A percentile compares a stretch with the other conserved stretches of the same genome.
phyloP scores from a whole-genome alignment of 2,888 invertebrate genomes.

The Mystacides longicornis region DNA sequence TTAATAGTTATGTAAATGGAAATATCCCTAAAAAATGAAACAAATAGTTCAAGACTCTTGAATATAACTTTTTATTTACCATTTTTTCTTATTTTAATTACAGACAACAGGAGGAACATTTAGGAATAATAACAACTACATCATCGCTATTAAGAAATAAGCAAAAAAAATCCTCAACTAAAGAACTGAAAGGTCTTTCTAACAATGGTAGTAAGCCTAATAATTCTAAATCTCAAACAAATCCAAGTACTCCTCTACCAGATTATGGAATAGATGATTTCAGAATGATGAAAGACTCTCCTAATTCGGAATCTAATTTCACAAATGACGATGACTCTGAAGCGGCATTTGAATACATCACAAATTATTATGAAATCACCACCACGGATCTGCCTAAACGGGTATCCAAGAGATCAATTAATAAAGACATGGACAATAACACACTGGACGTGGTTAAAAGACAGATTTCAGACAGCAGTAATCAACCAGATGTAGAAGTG shows the following conservation, averaged over 20 bases:
- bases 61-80: too few species aligned
- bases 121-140: conserved; percentile 58
- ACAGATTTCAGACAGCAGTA: conserved; percentile 13
- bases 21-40: too few species aligned
- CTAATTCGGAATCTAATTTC: neutral
- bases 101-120: conserved; percentile 74
- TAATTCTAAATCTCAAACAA: neutral
- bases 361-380: conserved; percentile 15
- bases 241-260: neutral
- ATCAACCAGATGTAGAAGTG: conserved; percentile 23
- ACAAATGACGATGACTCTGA: conserved; percentile 2
- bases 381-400: conserved; percentile 9
- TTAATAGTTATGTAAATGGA: too few species aligned
- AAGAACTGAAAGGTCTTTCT: neutral
- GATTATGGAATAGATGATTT: conserved; percentile 4
- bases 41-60: too few species aligned
- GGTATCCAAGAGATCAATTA: neutral
- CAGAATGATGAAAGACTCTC: neutral
- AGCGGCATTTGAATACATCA: conserved; percentile 15
- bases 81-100: conserved; percentile 9
- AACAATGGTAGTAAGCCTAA: neutral
- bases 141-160: conserved; percentile 29
- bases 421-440: neutral
- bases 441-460: conserved; percentile 22
- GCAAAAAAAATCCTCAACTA: conserved; percentile 8